Base-by-base conservation (phyloP, 2,797 vertebrate genomes). In the Nyctibius grandis region DNA sequence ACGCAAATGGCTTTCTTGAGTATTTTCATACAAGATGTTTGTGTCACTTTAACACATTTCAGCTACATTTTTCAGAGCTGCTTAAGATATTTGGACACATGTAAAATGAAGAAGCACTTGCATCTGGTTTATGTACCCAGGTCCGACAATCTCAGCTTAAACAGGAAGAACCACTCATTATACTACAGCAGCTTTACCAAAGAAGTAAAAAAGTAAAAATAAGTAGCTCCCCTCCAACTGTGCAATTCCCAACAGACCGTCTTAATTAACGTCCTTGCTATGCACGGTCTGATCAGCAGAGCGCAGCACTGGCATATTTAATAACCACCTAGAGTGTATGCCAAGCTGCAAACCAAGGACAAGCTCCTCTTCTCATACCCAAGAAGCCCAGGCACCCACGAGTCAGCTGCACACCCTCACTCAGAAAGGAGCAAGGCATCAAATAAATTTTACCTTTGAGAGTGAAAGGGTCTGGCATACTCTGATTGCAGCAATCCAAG, bases 201-300 rank as follows among this genome's bases (percentile, higher is more conserved):
- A 68, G 33, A 60, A 25, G 25, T 11, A 9, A 50, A 47, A 42
- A 81, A 57, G 19, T 5, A 16, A n/a, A 22, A 47, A 45, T 12
- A 54, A 84, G n/a, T 15, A 44, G 8, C 11, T 23, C 5, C 2
- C 2, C 8, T 65, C 15, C 20, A 51, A 16, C 29, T 17, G 53
- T 12, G 20, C 15, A 2, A 31, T 67, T 70, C 57, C 69, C 19
- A 23, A 6, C 0, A 1, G 65, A 25, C 21, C 59, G 6, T 0
- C 11, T 15, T 3, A 42, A 38, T 19, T 11, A 18, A 33, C 38
- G 44, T 0, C 60, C 5, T 1, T 89, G 96, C 87, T 89, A n/a
- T 93, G 86, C 95, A 20, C 1, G 5, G 31, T 38, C 38, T 53
- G 65, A 72, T 42, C 96, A 93, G 89, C 93, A 97, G 96, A 96